A percentile compares a stretch with the other conserved stretches of the same genome.
Evolutionary conservation across 92 coral and sea anemone genomes (phyloP).

Genomic region (Isaurus tuberculatus): DNA sequence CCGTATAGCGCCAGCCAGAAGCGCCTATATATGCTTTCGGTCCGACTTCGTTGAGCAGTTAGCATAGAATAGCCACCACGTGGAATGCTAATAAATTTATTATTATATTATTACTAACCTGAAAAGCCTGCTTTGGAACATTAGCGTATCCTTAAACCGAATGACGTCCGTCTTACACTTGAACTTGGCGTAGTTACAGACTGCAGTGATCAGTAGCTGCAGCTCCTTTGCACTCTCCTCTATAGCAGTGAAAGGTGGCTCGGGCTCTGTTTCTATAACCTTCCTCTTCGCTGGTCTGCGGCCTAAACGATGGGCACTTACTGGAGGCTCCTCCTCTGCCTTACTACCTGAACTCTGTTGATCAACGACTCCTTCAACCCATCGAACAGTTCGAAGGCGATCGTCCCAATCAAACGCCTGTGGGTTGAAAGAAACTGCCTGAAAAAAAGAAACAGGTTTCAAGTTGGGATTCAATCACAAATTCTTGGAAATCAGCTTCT

Average conservation of each 20-base stretch:
- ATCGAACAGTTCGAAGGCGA: slow-evolving; percentile 96
- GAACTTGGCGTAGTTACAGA: slow-evolving; percentile 86
- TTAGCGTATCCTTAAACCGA: slow-evolving; percentile 94
- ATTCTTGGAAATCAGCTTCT: neutral
- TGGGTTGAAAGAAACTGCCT: slow-evolving; percentile 40
- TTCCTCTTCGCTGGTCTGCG: slow-evolving; percentile 88
- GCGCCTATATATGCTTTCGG: too few relatives aligned
- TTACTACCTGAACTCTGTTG: slow-evolving; percentile 56
- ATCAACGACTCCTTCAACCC: slow-evolving; percentile 75
- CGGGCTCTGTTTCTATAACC: slow-evolving; percentile 90
- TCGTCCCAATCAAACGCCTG: slow-evolving; percentile 99
- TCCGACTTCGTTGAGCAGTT: too few relatives aligned
- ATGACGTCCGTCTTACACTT: slow-evolving; percentile 76
- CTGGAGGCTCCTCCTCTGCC: slow-evolving; percentile 67
- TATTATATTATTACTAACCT: slow-evolving; percentile 64
- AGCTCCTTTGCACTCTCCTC: slow-evolving; percentile 88
- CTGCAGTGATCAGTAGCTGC: slow-evolving; percentile 78
- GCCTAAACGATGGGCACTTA: slow-evolving; percentile 63
- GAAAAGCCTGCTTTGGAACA: slow-evolving; percentile 96
- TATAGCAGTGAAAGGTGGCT: slow-evolving; percentile 87
- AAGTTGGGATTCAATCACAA: neutral
- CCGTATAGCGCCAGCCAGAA: too few relatives aligned
- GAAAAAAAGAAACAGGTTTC: neutral
- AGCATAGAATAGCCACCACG: too few relatives aligned
- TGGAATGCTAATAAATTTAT: too few relatives aligned